phyloP scores from a whole-genome alignment of 2,888 invertebrate genomes.

The Drosophila longiperda region DNA sequence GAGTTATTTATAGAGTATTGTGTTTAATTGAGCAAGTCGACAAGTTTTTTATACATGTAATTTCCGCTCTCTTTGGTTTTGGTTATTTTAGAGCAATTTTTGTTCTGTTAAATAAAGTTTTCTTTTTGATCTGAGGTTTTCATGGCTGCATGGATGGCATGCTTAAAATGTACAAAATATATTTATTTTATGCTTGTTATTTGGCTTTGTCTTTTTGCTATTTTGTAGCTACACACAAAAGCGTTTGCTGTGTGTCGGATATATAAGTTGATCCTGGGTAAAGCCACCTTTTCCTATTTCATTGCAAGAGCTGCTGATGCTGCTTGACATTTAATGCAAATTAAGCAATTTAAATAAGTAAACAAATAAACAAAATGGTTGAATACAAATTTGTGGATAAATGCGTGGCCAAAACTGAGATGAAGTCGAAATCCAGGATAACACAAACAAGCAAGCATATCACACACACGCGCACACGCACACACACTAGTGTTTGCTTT shows the following conservation, averaged over 20 bases:
- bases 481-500: slow-evolving; percentile 19
- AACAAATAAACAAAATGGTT: slow-evolving; percentile 62
- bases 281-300: slow-evolving; percentile 27
- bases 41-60: slow-evolving; percentile 17
- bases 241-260: slow-evolving; percentile 21
- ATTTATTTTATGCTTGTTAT: slow-evolving; percentile 10
- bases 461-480: slow-evolving; percentile 2
- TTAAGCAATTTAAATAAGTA: slow-evolving; percentile 79
- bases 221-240: slow-evolving; percentile 7
- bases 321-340: slow-evolving; percentile 72
- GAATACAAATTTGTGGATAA: slow-evolving; percentile 58
- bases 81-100: slow-evolving; percentile 2
- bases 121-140: background rate
- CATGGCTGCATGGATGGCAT: background rate
- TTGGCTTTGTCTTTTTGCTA: slow-evolving; percentile 15
- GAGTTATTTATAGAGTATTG: slow-evolving; percentile 23
- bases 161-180: background rate
- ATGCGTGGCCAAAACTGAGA: slow-evolving; percentile 46
- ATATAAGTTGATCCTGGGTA: slow-evolving; percentile 13
- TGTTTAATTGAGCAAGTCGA: slow-evolving; percentile 41
- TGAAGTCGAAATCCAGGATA: slow-evolving; percentile 23
- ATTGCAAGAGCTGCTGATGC: slow-evolving; percentile 29
- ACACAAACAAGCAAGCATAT: slow-evolving; percentile 6
- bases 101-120: slow-evolving; percentile 2
- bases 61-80: slow-evolving; percentile 10